Percentiles rank a stretch among this genome's conserved stretches.
phyloP scores from a whole-genome alignment of 2,797 vertebrate species.

The Sebastes dallii region DNA sequence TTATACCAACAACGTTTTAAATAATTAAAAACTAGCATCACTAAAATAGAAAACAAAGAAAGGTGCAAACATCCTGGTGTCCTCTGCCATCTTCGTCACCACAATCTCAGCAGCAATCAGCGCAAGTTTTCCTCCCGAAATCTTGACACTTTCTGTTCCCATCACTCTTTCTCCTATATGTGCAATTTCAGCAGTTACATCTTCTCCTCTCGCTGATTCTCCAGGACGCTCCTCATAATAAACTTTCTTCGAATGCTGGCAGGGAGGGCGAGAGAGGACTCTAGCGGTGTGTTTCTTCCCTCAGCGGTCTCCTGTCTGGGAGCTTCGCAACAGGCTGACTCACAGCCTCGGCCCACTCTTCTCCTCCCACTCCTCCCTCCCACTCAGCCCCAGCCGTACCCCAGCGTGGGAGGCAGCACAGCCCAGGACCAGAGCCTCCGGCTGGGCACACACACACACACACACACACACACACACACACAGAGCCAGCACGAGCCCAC shows the following conservation, averaged over 20 bases:
- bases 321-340: constrained; percentile 71
- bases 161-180: not conserved
- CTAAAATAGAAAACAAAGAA: not conserved
- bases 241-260: constrained; percentile 41
- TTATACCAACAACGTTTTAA: not conserved
- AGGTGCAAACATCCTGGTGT: not conserved
- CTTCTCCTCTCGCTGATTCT: not conserved
- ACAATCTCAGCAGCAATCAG: not conserved
- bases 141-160: not conserved
- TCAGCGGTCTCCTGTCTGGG: constrained; percentile 57
- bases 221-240: not conserved
- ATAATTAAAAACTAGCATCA: not conserved
- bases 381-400: constrained; percentile 67
- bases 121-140: not conserved
- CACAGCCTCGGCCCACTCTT: constrained; percentile 67
- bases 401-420: constrained; percentile 76
- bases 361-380: constrained; percentile 59
- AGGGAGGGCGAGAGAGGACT: constrained; percentile 16
- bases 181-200: constrained; percentile 6
- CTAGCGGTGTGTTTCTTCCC: constrained; percentile 32
- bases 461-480: not conserved
- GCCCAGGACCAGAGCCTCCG: constrained; percentile 76
- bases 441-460: constrained; percentile 60
- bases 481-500: constrained; percentile 59
- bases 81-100: not conserved